These are phyloP conservation scores for Cryptophagus acutangulus DNA, from an alignment of 2,888 invertebrate species.

Conservation along the genomic window DNA sequence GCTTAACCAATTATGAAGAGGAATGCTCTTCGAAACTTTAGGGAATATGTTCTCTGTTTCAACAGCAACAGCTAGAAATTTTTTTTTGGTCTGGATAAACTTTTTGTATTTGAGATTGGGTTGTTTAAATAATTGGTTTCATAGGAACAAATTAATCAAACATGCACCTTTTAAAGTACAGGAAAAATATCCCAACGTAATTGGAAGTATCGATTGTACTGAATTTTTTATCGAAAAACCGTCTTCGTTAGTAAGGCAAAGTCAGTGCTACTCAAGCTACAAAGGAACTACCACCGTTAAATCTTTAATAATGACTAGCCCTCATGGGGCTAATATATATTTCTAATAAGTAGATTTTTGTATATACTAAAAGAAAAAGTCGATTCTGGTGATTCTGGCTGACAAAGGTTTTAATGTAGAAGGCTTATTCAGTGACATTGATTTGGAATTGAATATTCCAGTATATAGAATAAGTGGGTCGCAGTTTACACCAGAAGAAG, in stretches of 20 bases:
- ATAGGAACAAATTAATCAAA: not conserved
- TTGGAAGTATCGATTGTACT: constrained; percentile 16
- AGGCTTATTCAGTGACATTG: constrained; percentile 15
- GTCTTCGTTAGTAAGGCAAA: constrained; percentile 18
- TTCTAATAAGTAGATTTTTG: constrained; percentile 19
- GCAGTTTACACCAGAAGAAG: constrained; percentile 20
- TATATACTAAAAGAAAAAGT: constrained; percentile 13
- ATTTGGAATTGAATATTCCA: constrained; percentile 21
- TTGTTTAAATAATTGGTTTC: not conserved
- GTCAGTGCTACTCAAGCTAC: constrained; percentile 21
- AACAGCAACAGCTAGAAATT: not conserved
- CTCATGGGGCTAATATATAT: constrained; percentile 21
- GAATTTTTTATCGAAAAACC: constrained; percentile 21
- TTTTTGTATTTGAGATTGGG: not conserved
- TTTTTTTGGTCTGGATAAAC: not conserved
- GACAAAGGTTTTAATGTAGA: constrained; percentile 26
- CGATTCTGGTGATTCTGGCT: constrained; percentile 18
- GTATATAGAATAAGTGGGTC: constrained; percentile 18
- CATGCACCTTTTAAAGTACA: not conserved
- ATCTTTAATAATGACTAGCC: constrained; percentile 20
- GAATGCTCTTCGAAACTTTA: not conserved
- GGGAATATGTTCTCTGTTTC: not conserved
- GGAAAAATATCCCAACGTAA: not conserved
- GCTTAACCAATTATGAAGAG: not conserved
- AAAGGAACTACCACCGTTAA: constrained; percentile 21